Percentiles rank a stretch among this genome's conserved stretches.
Conservation (phyloP, 2,113 vertebrate species). For the Potamarius usumacintae region DNA sequence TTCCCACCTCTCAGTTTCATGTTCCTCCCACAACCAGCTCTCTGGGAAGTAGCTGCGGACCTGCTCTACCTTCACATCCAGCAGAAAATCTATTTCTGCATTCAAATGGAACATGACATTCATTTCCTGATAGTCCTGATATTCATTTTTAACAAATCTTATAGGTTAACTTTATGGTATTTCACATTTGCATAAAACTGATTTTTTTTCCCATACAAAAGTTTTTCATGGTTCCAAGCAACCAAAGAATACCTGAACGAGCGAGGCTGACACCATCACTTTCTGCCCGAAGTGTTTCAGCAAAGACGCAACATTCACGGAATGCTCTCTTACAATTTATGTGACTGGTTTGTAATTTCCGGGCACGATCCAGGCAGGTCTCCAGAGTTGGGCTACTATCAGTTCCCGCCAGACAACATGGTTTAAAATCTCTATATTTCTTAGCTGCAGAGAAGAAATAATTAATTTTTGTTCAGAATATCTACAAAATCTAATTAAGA, state of each 20-base stretch:
- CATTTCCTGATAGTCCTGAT: not conserved
- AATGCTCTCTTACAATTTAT: constrained; percentile 61
- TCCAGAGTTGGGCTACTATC: constrained; percentile 51
- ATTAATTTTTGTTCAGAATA: not conserved
- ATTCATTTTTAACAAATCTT: not conserved
- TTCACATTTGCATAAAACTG: not conserved
- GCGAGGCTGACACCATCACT: constrained; percentile 59
- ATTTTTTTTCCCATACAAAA: not conserved
- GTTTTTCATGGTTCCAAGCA: not conserved
- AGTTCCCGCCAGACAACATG: constrained; percentile 75
- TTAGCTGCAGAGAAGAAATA: constrained; percentile 59
- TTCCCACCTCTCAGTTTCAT: constrained; percentile 67
- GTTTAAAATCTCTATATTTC: constrained; percentile 32
- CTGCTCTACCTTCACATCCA: constrained; percentile 68
- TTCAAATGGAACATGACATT: constrained; percentile 9
- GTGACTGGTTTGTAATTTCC: fast-evolving
- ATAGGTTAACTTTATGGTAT: not conserved
- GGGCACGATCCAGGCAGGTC: constrained; percentile 67
- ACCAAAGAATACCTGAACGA: constrained; percentile 75
- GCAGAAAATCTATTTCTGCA: constrained; percentile 70
- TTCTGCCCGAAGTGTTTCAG: constrained; percentile 38
- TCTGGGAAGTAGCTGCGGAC: constrained; percentile 93
- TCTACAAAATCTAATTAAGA: not conserved
- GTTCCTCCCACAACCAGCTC: constrained; percentile 95
- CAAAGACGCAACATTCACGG: constrained; percentile 71